Evolutionary conservation across 2,113 vertebrate genomes (phyloP), one percentile per base, ranked within the genome.

Genomic region (Furnarius figulus): DNA sequence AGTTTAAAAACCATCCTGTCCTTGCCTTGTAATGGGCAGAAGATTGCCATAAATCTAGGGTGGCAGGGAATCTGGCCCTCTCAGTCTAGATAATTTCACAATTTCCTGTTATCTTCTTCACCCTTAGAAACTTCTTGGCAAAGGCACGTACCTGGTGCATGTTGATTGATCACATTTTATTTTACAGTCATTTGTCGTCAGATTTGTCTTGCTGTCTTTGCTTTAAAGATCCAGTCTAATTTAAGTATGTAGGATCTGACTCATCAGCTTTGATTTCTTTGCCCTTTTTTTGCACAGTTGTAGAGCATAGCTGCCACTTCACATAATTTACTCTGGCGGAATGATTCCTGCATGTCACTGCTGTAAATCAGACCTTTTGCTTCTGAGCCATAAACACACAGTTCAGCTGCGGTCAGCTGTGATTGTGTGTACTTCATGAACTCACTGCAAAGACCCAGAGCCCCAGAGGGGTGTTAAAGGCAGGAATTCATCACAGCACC

Each of bases 71-170:
- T 55, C 59, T 55, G 76, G 30, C 47, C 33, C 50, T 90, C 67
- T 89, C 42, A 70, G 63, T 47, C 20, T 37, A 76, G 49, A 73
- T 62, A 63, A 73, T 93, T 79, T 92, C 73, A 89, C 77, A 76
- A 85, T 93, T 89, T 89, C 75, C 82, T 88, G 25, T 90, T 87
- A 65, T 53, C 66, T 94, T 76, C 84, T 91, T 93, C 58, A 59
- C 50, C 40, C 76, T 86, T 68, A 77, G 40, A 88, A 88, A 82
- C 55, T 59, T 66, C 42, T 91, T 96, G 85, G 82, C 75, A 76
- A 76, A 91, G 14, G 65, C 56, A 35, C 4, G 8, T 68, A 87
- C 30, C 72, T 76, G 62, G 50, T 59, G 50, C 47, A 14, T 0
- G 2, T 18, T 72, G 76, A 87, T 59, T 62, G 79, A 63, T 83